Percentiles rank a stretch among this genome's conserved stretches.
Conservation (phyloP, 2,888 invertebrate genomes). For the Habroteleia sp. region DNA sequence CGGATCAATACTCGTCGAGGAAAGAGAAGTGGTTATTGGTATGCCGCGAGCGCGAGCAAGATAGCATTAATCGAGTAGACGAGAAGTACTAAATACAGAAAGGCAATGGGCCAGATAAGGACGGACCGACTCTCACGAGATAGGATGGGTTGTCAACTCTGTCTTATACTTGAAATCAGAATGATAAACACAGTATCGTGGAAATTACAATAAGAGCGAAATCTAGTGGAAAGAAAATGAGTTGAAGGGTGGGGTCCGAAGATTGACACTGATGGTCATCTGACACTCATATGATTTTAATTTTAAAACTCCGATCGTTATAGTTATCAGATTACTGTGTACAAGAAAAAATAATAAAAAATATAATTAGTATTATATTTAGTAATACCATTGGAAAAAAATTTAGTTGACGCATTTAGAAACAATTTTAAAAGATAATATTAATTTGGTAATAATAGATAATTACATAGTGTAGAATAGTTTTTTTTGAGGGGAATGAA, state of each 20-base stretch:
- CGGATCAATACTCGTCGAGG: constrained; percentile 71
- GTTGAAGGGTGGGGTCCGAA: constrained; percentile 24
- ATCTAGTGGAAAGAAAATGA: constrained; percentile 46
- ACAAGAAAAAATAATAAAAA: no score
- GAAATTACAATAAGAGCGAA: constrained; percentile 43
- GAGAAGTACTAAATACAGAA: constrained; percentile 6
- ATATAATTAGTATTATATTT: no score
- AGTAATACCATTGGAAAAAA: no score
- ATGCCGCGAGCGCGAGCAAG: constrained; percentile 6
- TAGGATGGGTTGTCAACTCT: constrained; percentile 33
- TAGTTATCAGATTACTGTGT: no score
- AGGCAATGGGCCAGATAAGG: constrained; percentile 8
- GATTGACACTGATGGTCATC: constrained; percentile 49
- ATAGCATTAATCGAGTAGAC: constrained; percentile 47
- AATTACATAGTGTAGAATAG: no score
- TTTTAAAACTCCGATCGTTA: no score
- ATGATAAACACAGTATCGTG: constrained; percentile 40
- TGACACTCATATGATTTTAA: constrained; percentile 43
- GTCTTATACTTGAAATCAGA: constrained; percentile 35
- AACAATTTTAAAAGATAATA: no score
- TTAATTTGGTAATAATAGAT: no score
- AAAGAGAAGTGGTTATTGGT: constrained; percentile 33
- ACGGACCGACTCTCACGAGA: not conserved
- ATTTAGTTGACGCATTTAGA: no score
- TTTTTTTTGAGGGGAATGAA: no score